phyloP scores from a whole-genome alignment of 2,888 invertebrate genomes.

The Aradus depressus region DNA sequence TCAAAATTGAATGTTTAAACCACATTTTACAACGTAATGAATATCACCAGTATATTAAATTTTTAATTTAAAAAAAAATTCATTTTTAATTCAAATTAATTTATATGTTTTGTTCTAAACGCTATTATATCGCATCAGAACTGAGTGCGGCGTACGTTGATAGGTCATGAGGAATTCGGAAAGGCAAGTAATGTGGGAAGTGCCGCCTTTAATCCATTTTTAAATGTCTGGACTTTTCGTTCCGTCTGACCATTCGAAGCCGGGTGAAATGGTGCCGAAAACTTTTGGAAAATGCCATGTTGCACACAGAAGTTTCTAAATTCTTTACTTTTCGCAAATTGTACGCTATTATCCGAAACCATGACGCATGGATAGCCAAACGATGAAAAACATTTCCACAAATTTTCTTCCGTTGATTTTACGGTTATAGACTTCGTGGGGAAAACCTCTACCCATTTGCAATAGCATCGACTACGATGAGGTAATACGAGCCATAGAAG shows the following conservation, averaged over 20 bases:
- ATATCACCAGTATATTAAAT: no score
- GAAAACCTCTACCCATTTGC: conserved; percentile 15
- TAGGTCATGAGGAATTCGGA: no score
- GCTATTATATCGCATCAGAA: no score
- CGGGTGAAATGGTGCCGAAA: conserved; percentile 5
- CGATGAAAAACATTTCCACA: no score
- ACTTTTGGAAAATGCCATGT: background rate
- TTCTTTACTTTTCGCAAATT: background rate
- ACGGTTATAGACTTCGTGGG: conserved; percentile 1
- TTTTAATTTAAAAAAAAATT: no score
- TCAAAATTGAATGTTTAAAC: no score
- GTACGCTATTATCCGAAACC: conserved; percentile 2
- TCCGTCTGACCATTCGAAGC: conserved; percentile 1
- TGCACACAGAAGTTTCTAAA: background rate
- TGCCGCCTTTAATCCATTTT: background rate
- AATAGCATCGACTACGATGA: conserved; percentile 22
- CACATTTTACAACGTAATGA: no score
- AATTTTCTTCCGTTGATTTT: background rate
- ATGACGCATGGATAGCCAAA: conserved; percentile 2
- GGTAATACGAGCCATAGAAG: conserved; percentile 11
- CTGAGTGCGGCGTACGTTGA: no score
- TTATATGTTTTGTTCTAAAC: no score
- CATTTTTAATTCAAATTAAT: no score
- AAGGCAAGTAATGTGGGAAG: no score
- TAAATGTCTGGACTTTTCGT: background rate